Evolutionary conservation across 2,888 invertebrate species (phyloP).

Genomic region (Drosophila sordidula): DNA sequence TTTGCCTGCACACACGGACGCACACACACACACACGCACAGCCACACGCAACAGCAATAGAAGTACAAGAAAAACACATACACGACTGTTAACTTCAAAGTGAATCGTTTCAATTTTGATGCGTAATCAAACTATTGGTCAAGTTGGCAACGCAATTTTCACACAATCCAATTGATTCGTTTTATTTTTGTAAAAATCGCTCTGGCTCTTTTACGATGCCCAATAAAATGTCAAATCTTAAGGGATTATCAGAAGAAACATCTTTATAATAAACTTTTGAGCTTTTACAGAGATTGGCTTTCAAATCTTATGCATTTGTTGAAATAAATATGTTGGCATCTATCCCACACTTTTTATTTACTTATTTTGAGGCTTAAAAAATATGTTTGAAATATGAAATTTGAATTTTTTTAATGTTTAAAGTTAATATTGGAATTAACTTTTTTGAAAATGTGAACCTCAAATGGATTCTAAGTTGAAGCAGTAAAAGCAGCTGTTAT

Average conservation of each 20-base stretch:
- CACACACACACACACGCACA: constrained; percentile 6
- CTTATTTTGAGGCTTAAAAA: too few relatives aligned
- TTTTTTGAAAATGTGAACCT: too few relatives aligned
- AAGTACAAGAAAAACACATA: background rate
- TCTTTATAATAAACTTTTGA: background rate
- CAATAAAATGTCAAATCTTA: background rate
- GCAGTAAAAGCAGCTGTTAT: too few relatives aligned
- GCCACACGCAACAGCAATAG: background rate
- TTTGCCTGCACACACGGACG: constrained; percentile 36
- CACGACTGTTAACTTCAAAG: constrained; percentile 31
- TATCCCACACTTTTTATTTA: too few relatives aligned
- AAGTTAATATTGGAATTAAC: too few relatives aligned
- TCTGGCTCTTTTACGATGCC: too few relatives aligned
- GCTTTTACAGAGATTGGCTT: background rate
- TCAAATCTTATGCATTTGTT: background rate
- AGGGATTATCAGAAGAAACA: background rate
- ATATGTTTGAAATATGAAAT: too few relatives aligned
- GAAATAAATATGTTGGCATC: too few relatives aligned
- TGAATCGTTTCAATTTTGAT: constrained; percentile 48
- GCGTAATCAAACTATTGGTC: constrained; percentile 33
- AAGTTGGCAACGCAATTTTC: constrained; percentile 14
- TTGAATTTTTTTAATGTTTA: too few relatives aligned
- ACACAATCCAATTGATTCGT: constrained; percentile 10
- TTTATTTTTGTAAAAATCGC: constrained; percentile 3
- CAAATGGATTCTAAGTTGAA: too few relatives aligned